Percentiles rank a stretch among this genome's conserved stretches.
These are phyloP conservation scores for Danio jaintianensis DNA, from an alignment of 2,797 vertebrate genomes.

Conservation along the genomic window DNA sequence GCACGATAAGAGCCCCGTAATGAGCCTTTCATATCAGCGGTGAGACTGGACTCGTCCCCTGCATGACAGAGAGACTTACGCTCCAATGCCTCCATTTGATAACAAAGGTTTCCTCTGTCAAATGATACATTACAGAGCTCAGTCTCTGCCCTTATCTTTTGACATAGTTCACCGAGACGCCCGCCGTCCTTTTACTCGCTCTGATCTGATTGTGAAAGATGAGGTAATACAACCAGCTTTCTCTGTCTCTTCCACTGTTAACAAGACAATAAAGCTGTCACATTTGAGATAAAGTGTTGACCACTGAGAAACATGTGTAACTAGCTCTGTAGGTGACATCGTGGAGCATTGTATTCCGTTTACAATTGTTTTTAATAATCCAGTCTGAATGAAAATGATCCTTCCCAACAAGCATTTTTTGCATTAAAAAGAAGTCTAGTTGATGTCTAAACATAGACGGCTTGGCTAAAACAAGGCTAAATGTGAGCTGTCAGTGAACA, in stretches of 20 bases:
- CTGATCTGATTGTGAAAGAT: constrained; percentile 27
- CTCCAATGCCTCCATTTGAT: constrained; percentile 87
- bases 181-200: constrained; percentile 13
- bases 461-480: no score
- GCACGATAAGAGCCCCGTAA: constrained; percentile 91
- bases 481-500: no score
- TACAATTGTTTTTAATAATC: no score
- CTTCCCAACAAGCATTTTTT: no score
- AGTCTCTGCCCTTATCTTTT: constrained; percentile 74
- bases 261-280: constrained; percentile 13
- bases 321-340: neutral
- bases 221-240: constrained; percentile 5
- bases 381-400: no score
- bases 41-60: constrained; percentile 78
- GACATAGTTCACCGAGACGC: constrained; percentile 54
- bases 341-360: no score
- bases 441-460: no score
- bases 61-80: constrained; percentile 83
- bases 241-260: constrained; percentile 9
- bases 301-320: constrained; percentile 5
- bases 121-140: constrained; percentile 88
- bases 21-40: constrained; percentile 91
- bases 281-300: constrained; percentile 25
- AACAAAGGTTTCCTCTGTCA: constrained; percentile 86
- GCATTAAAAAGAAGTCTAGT: no score